These are phyloP conservation scores for Manacus vitellinus DNA, from an alignment of 2,113 vertebrate genomes.

Conservation along the genomic window DNA sequence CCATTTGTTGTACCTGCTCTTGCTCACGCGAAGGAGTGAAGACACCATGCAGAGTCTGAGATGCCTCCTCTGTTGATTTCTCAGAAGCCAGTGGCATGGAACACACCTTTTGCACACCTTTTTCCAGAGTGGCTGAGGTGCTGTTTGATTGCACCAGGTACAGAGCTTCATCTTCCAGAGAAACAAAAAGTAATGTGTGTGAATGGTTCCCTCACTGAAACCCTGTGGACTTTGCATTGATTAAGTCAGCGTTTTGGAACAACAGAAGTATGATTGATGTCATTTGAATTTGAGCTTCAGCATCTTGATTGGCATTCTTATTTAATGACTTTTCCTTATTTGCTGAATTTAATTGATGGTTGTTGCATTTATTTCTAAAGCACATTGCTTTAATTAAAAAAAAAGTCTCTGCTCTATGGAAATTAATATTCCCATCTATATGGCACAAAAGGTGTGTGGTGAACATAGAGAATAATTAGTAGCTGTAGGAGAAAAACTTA, in stretches of 20 bases:
- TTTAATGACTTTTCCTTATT: constrained; percentile 34
- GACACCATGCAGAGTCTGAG: background rate
- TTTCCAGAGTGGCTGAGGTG: background rate
- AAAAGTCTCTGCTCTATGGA: background rate
- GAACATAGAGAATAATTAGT: constrained; percentile 39
- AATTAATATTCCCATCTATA: constrained; percentile 53
- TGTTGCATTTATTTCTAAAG: constrained; percentile 34
- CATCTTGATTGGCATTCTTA: background rate
- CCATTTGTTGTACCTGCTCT: background rate
- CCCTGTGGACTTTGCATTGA: background rate
- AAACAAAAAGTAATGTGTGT: background rate
- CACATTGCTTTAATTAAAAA: constrained; percentile 46
- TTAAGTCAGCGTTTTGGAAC: constrained; percentile 3
- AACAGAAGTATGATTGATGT: background rate
- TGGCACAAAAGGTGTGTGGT: constrained; percentile 31
- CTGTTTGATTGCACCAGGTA: background rate
- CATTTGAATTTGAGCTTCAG: background rate
- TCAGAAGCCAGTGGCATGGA: background rate
- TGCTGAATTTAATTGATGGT: constrained; percentile 42
- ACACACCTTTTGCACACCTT: background rate
- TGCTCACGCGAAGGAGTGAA: background rate
- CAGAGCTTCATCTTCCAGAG: background rate
- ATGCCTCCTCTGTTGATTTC: background rate
- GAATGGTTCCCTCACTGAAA: background rate
- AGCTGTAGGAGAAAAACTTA: constrained; percentile 41